phyloP scores from a whole-genome alignment of 2,113 vertebrate genomes.

The Leptobrachium ailaonicum region DNA sequence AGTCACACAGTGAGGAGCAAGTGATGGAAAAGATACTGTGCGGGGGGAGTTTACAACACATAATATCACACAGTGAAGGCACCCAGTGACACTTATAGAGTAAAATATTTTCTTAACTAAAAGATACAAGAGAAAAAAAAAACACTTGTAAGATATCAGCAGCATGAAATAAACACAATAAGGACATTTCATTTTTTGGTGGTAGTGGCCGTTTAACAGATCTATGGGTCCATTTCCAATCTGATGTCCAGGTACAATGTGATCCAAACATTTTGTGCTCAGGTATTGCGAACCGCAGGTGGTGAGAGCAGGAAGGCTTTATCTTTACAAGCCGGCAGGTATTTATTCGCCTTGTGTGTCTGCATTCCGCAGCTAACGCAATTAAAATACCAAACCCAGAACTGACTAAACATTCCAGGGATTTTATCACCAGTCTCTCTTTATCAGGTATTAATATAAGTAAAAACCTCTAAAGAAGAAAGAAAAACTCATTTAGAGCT shows the following conservation, averaged over 20 bases:
- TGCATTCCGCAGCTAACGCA: slow-evolving; percentile 35
- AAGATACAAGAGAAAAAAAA: too few species aligned
- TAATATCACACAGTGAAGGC: too few species aligned
- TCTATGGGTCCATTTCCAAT: too few species aligned
- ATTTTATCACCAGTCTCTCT: slow-evolving; percentile 29
- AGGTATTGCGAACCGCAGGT: background rate
- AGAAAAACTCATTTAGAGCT: background rate
- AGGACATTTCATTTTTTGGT: too few species aligned
- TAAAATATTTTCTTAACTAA: too few species aligned
- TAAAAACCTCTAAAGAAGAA: background rate
- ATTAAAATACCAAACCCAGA: slow-evolving; percentile 48
- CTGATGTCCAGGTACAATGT: background rate
- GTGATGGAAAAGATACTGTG: too few species aligned
- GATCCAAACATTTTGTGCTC: background rate
- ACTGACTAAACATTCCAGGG: slow-evolving; percentile 45
- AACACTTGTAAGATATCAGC: too few species aligned
- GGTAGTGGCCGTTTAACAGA: too few species aligned
- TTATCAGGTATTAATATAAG: slow-evolving; percentile 13
- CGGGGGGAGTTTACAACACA: too few species aligned
- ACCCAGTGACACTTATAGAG: too few species aligned
- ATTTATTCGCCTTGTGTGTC: slow-evolving; percentile 48
- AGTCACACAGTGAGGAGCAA: too few species aligned
- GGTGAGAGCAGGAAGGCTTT: slow-evolving; percentile 34
- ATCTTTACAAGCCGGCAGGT: slow-evolving; percentile 42
- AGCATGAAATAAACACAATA: too few species aligned